phyloP scores from a whole-genome alignment of 2,888 invertebrate species.

The Lacanobia wlatinum region DNA sequence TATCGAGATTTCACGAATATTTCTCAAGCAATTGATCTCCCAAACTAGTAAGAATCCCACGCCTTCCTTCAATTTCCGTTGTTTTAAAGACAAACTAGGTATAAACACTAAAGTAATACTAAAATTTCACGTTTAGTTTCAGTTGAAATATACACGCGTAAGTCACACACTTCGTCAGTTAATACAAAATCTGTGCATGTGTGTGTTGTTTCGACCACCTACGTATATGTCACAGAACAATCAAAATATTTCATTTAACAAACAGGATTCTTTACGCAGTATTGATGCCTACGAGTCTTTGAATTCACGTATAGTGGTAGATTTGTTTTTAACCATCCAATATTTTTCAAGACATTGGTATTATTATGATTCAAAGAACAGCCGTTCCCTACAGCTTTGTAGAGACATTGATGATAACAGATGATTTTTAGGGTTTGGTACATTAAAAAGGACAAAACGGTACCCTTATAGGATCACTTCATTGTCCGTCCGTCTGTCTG shows the following conservation, averaged over 20 bases:
- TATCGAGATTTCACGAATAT: constrained; percentile 12
- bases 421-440: no score
- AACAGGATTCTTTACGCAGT: not conserved
- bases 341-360: not conserved
- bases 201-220: constrained; percentile 63
- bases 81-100: constrained; percentile 64
- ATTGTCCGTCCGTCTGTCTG: no score
- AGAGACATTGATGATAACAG: no score
- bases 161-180: constrained; percentile 39
- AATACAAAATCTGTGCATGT: constrained; percentile 38
- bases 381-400: no score
- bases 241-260: constrained; percentile 49
- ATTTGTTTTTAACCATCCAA: not conserved
- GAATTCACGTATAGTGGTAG: not conserved
- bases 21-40: constrained; percentile 31
- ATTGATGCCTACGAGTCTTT: constrained; percentile 48
- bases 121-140: constrained; percentile 71
- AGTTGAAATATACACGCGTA: constrained; percentile 76
- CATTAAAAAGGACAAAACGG: no score
- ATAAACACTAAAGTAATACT: constrained; percentile 60
- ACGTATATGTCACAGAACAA: constrained; percentile 66
- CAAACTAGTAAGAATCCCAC: constrained; percentile 42
- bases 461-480: no score
- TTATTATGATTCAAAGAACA: no score
- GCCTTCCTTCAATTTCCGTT: constrained; percentile 62